A percentile compares a stretch with the other conserved stretches of the same genome.
These are phyloP conservation scores for Nineta flava DNA, from an alignment of 2,888 invertebrate genomes.

Conservation along the genomic window DNA sequence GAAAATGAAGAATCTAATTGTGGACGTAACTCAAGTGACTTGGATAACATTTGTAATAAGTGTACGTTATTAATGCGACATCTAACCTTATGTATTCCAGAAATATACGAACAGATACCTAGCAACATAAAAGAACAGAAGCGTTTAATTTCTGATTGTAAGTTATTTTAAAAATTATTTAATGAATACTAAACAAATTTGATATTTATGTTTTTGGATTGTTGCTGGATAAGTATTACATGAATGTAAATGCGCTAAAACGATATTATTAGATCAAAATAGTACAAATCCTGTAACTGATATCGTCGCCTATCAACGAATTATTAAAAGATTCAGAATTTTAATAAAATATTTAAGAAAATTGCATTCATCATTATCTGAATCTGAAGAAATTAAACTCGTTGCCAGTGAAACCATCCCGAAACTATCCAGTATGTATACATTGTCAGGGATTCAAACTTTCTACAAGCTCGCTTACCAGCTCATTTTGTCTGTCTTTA, in stretches of 20 bases:
- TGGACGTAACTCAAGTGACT: background rate
- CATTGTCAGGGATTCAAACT: no score
- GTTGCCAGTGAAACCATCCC: no score
- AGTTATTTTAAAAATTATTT: background rate
- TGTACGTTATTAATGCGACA: slow-evolving; percentile 5
- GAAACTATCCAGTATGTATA: no score
- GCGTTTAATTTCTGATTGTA: background rate
- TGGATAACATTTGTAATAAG: background rate
- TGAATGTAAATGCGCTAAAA: slow-evolving; percentile 17
- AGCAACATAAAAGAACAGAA: background rate
- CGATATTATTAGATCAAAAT: slow-evolving; percentile 14
- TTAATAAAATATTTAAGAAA: slow-evolving; percentile 16
- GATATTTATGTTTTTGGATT: background rate
- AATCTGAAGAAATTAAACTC: slow-evolving; percentile 8
- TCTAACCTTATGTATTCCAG: slow-evolving; percentile 6
- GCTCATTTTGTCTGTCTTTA: no score
- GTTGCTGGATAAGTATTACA: slow-evolving; percentile 18
- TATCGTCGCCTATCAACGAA: slow-evolving; percentile 11
- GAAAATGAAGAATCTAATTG: no score
- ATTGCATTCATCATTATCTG: slow-evolving; percentile 16
- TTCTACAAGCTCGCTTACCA: no score
- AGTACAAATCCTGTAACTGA: slow-evolving; percentile 7
- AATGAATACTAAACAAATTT: background rate
- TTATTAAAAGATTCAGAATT: slow-evolving; percentile 21
- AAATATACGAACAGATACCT: slow-evolving; percentile 4